A percentile compares a stretch with the other conserved stretches of the same genome.
These are phyloP conservation scores for Gonioctena quinquepunctata DNA, from an alignment of 1,140 invertebrate species.

Conservation along the genomic window DNA sequence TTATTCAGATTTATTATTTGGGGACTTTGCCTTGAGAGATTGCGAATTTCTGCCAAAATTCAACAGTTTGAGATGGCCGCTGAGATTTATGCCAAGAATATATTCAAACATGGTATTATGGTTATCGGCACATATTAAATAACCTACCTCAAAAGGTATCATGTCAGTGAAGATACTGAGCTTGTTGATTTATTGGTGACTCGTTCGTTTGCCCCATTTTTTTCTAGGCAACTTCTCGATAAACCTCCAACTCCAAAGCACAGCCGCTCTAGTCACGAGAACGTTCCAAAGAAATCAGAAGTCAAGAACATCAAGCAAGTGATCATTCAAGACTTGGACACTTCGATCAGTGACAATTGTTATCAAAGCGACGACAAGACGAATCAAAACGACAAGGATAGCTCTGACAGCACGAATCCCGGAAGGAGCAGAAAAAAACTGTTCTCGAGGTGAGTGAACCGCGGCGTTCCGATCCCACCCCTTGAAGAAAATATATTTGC, in stretches of 20 bases:
- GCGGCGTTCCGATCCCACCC: no score
- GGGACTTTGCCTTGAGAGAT: no score
- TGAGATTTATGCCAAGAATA: no score
- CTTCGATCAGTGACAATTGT: slow-evolving; percentile 50
- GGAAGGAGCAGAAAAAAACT: slow-evolving; percentile 60
- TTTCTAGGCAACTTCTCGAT: slow-evolving; percentile 30
- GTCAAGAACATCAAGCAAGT: slow-evolving; percentile 40
- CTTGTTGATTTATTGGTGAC: no score
- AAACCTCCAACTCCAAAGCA: slow-evolving; percentile 45
- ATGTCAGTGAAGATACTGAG: no score
- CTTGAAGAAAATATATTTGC: not conserved
- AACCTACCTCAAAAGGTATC: no score
- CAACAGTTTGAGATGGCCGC: no score
- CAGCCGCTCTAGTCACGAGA: slow-evolving; percentile 42
- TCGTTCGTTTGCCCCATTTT: not conserved
- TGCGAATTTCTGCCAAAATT: no score
- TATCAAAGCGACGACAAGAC: slow-evolving; percentile 47
- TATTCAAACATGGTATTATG: no score
- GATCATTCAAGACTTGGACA: slow-evolving; percentile 51
- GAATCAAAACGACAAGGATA: slow-evolving; percentile 46
- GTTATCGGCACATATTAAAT: no score
- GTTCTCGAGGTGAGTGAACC: slow-evolving; percentile 61
- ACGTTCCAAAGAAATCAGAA: slow-evolving; percentile 53
- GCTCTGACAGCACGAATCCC: slow-evolving; percentile 46
- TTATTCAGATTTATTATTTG: no score